phyloP scores from a whole-genome alignment of 1,140 invertebrate genomes.

The Lucilia sericata region DNA sequence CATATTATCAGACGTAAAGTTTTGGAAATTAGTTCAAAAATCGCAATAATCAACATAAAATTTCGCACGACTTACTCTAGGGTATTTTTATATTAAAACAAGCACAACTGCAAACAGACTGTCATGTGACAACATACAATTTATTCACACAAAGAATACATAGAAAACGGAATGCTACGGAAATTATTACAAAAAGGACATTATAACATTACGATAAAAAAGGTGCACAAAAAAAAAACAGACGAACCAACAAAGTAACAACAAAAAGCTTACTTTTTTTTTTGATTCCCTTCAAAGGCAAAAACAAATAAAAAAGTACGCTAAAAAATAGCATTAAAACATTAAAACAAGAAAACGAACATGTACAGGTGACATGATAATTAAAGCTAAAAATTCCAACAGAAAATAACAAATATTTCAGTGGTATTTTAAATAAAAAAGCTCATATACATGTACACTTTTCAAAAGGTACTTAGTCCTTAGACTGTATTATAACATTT shows the following conservation, averaged over 20 bases:
- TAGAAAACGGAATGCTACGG: background rate
- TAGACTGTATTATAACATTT: too few relatives aligned
- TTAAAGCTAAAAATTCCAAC: background rate
- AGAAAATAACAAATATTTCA: background rate
- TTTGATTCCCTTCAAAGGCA: background rate
- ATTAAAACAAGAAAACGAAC: background rate
- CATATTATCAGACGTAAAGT: too few relatives aligned
- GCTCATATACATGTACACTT: too few relatives aligned
- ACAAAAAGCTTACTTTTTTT: background rate
- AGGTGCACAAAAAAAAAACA: background rate
- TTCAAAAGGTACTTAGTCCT: too few relatives aligned
- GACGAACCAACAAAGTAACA: background rate
- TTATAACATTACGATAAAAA: slow-evolving; percentile 5
- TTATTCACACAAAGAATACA: slow-evolving; percentile 21
- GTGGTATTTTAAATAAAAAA: too few relatives aligned
- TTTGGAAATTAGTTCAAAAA: too few relatives aligned
- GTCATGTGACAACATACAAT: slow-evolving; percentile 20
- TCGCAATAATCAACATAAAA: too few relatives aligned
- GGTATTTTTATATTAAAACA: background rate
- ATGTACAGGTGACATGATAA: slow-evolving; percentile 18
- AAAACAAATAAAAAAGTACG: background rate
- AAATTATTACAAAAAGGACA: slow-evolving; percentile 24
- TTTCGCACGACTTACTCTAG: background rate
- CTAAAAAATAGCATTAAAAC: background rate
- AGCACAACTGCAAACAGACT: background rate